These are phyloP conservation scores for Luscinia megarhynchos DNA, from an alignment of 2,797 vertebrate species.

Conservation along the genomic window DNA sequence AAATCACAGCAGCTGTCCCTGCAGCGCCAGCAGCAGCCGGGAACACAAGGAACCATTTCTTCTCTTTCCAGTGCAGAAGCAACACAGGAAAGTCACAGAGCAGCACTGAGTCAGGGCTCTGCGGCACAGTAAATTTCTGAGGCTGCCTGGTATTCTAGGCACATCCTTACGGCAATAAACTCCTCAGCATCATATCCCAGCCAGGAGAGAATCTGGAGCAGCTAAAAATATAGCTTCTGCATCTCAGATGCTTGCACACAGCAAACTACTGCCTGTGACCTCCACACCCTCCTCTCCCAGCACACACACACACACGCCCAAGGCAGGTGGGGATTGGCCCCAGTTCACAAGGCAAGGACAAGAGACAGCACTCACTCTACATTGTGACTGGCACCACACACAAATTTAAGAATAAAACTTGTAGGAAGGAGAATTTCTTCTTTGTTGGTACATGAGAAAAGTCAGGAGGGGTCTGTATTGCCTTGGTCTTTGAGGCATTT, in stretches of 20 bases:
- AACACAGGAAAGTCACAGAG: constrained; percentile 46
- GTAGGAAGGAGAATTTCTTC: neutral
- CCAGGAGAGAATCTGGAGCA: constrained; percentile 69
- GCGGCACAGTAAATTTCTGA: constrained; percentile 68
- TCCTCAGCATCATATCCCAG: constrained; percentile 67
- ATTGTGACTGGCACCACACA: neutral
- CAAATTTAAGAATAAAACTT: neutral
- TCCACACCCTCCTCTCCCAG: neutral
- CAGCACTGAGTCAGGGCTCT: constrained; percentile 62
- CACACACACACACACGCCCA: neutral
- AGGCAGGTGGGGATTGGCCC: neutral
- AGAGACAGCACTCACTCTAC: neutral
- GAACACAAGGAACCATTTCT: constrained; percentile 60
- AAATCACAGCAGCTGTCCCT: constrained; percentile 49
- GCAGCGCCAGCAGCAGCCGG: neutral
- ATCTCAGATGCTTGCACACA: constrained; percentile 42
- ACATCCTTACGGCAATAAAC: constrained; percentile 71
- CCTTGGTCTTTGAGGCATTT: constrained; percentile 15
- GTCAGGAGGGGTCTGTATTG: neutral
- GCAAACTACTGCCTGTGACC: constrained; percentile 40
- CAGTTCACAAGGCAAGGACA: neutral
- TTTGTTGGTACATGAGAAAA: neutral
- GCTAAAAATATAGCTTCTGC: constrained; percentile 75
- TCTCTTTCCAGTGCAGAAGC: neutral
- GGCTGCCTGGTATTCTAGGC: constrained; percentile 71